Conservation (phyloP, 2,888 invertebrate genomes). For the Apoda limacodes region DNA sequence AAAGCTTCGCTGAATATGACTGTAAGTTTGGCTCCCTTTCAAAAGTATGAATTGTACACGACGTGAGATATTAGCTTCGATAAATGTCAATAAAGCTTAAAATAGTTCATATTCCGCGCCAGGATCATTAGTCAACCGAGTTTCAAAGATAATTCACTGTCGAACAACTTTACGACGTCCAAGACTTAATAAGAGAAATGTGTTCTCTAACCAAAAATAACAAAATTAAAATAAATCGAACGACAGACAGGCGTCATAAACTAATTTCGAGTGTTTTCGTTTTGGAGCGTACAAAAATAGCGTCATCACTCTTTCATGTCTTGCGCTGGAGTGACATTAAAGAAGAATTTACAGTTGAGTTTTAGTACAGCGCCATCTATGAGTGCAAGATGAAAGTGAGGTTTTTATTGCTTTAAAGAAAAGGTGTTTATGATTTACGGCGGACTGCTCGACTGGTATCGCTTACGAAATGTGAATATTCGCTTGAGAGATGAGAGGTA, state of each 20-base stretch:
- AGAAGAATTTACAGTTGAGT: constrained; percentile 51
- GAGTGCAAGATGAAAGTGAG: constrained; percentile 46
- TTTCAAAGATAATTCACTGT: constrained; percentile 55
- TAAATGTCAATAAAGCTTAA: constrained; percentile 19
- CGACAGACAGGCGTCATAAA: constrained; percentile 69
- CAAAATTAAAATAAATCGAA: constrained; percentile 70
- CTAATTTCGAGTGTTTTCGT: constrained; percentile 69
- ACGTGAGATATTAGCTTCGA: no score
- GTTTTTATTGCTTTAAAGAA: constrained; percentile 45
- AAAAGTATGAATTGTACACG: no score
- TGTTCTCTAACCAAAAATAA: constrained; percentile 55
- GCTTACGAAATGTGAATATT: no score
- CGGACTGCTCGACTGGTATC: no score
- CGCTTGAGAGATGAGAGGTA: no score
- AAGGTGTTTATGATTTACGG: constrained; percentile 56
- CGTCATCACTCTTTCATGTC: constrained; percentile 66
- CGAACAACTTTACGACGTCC: constrained; percentile 52
- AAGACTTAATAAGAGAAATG: constrained; percentile 54
- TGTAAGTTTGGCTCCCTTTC: no score
- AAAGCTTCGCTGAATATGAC: no score
- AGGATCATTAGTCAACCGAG: constrained; percentile 45
- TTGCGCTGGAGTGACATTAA: constrained; percentile 59
- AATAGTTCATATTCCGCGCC: constrained; percentile 31
- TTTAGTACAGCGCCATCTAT: constrained; percentile 60
- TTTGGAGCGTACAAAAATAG: constrained; percentile 64